Evolutionary conservation across 2,113 vertebrate species (phyloP).

Genomic region (Mormyrus iriodes): DNA sequence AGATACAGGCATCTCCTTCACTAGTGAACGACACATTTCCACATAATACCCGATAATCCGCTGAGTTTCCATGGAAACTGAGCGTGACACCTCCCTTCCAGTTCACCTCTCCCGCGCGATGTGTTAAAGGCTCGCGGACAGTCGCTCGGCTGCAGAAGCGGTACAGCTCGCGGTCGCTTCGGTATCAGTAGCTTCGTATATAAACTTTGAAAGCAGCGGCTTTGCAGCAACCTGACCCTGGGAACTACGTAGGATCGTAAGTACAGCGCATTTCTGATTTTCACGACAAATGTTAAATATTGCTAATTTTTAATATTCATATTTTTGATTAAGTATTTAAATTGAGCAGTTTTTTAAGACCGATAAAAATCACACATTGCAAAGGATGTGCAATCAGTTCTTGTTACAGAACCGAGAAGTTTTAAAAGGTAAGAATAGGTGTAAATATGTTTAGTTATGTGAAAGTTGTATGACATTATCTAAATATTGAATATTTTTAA

Average conservation of each 20-base stretch:
- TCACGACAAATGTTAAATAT: not conserved
- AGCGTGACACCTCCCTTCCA: slow-evolving; percentile 16
- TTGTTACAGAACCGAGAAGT: not conserved
- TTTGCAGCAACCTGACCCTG: not conserved
- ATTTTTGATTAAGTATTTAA: not conserved
- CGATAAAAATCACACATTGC: not conserved
- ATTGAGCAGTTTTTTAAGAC: not conserved
- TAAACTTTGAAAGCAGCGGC: slow-evolving; percentile 1
- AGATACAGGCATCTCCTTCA: not conserved
- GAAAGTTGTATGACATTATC: not conserved
- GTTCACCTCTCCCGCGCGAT: not conserved
- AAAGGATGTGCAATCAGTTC: not conserved
- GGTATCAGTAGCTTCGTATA: not conserved
- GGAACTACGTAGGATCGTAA: not conserved
- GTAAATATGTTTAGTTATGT: not conserved
- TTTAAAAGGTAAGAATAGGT: not conserved
- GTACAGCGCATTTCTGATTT: not conserved
- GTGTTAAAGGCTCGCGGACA: not conserved
- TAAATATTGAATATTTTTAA: not conserved
- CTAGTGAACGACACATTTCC: not conserved
- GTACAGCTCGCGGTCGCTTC: not conserved
- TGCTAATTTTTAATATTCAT: not conserved
- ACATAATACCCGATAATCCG: not conserved
- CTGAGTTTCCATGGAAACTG: slow-evolving; percentile 23
- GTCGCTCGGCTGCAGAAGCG: not conserved